Conservation (phyloP, 2,888 invertebrate genomes). For the Ommatoiulus sabulosus region DNA sequence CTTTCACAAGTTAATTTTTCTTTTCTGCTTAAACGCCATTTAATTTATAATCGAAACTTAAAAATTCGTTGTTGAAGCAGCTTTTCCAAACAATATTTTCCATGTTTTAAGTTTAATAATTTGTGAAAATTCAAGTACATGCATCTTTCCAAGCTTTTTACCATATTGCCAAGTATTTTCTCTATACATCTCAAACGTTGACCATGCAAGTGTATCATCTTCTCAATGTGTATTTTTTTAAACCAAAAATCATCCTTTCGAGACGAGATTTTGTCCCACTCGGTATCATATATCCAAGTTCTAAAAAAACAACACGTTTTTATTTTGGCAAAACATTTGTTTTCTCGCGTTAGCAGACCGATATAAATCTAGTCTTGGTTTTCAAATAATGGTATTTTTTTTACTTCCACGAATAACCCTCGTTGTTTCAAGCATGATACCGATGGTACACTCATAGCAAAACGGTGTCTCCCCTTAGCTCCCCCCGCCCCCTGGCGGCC, state of each 20-base stretch:
- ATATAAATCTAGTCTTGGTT: not conserved
- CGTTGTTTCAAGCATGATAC: not conserved
- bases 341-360: not conserved
- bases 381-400: not conserved
- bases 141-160: too few relatives aligned
- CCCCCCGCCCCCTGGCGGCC: not conserved
- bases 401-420: too few relatives aligned
- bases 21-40: too few relatives aligned
- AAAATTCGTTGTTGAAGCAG: too few relatives aligned
- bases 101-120: too few relatives aligned
- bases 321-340: conserved; percentile 31
- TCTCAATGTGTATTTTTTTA: not conserved
- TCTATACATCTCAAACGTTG: too few relatives aligned
- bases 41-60: too few relatives aligned
- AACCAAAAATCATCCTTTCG: not conserved
- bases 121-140: too few relatives aligned
- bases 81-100: too few relatives aligned
- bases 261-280: not conserved
- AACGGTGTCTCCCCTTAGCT: not conserved
- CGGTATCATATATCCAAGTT: not conserved
- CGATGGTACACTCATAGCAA: not conserved
- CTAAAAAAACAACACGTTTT: not conserved
- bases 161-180: too few relatives aligned
- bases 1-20: too few relatives aligned
- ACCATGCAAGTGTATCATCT: too few relatives aligned